phyloP scores from a whole-genome alignment of 2,113 vertebrate genomes.

The Noturus placidus region DNA sequence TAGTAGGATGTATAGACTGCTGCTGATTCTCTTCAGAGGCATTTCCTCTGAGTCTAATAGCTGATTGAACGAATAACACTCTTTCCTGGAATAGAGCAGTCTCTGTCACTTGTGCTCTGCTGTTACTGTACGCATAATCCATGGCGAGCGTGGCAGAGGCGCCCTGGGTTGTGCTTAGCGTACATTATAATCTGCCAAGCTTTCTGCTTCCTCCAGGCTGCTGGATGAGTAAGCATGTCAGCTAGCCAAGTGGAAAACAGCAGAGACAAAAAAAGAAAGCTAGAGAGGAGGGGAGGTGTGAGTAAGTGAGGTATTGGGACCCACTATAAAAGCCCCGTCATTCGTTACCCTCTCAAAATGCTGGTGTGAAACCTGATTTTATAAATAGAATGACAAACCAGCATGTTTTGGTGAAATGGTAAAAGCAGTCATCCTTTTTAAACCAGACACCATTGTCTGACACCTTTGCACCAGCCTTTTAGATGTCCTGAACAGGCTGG shows the following conservation, averaged over 20 bases:
- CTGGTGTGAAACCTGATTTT: background rate
- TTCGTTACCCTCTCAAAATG: constrained; percentile 4
- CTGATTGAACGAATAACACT: constrained; percentile 47
- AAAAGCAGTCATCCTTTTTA: background rate
- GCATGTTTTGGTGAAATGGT: background rate
- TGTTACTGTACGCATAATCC: constrained; percentile 46
- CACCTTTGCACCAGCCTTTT: background rate
- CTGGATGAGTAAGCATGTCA: constrained; percentile 52
- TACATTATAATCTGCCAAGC: constrained; percentile 53
- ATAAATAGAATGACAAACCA: constrained; percentile 11
- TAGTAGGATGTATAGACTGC: background rate
- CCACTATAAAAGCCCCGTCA: background rate
- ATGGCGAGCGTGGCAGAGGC: constrained; percentile 10
- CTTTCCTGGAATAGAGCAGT: constrained; percentile 55
- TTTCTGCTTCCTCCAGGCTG: constrained; percentile 39
- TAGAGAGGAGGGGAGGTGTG: background rate
- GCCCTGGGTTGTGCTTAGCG: constrained; percentile 50
- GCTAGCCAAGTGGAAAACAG: constrained; percentile 41
- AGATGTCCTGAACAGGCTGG: background rate
- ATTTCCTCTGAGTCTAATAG: constrained; percentile 33
- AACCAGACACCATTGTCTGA: background rate
- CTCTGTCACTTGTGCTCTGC: constrained; percentile 53
- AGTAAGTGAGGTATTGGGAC: constrained; percentile 10
- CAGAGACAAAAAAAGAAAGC: constrained; percentile 33
- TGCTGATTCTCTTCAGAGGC: background rate